Evolutionary conservation across 2,797 vertebrate species (phyloP).

Genomic region (Macropodus opercularis): DNA sequence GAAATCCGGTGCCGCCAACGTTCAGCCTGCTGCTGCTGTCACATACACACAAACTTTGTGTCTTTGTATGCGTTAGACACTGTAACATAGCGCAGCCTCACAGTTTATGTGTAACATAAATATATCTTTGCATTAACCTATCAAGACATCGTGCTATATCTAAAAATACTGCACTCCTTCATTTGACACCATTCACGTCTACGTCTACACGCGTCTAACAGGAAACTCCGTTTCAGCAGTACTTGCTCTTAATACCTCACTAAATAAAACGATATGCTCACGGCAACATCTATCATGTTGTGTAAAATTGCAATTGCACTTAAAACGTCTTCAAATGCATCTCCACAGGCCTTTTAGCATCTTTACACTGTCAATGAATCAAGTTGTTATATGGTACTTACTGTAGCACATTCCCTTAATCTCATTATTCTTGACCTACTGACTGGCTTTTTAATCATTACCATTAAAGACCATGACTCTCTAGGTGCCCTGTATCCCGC

Average conservation of each 20-base stretch:
- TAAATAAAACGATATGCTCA: conserved; percentile 13
- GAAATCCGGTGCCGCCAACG: conserved; percentile 33
- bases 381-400: neutral
- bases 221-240: neutral
- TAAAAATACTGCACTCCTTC: conserved; percentile 39
- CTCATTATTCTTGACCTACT: conserved; percentile 20
- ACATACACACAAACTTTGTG: conserved; percentile 5
- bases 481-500: conserved; percentile 8
- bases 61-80: neutral
- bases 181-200: conserved; percentile 1
- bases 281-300: neutral
- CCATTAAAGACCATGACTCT: conserved; percentile 16
- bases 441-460: neutral
- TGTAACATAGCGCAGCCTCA: conserved; percentile 17
- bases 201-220: neutral
- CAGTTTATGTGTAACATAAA: conserved; percentile 63
- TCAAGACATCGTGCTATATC: conserved; percentile 20
- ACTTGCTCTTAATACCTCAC: conserved; percentile 1
- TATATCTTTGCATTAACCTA: conserved; percentile 37
- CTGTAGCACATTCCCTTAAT: neutral
- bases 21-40: conserved; percentile 7
- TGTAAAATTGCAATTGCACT: neutral
- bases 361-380: neutral
- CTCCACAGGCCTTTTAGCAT: neutral
- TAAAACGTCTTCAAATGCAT: neutral